Percentiles rank a stretch among this genome's conserved stretches.
phyloP scores from a whole-genome alignment of 2,888 invertebrate genomes.

The Pilophorus perplexus region DNA sequence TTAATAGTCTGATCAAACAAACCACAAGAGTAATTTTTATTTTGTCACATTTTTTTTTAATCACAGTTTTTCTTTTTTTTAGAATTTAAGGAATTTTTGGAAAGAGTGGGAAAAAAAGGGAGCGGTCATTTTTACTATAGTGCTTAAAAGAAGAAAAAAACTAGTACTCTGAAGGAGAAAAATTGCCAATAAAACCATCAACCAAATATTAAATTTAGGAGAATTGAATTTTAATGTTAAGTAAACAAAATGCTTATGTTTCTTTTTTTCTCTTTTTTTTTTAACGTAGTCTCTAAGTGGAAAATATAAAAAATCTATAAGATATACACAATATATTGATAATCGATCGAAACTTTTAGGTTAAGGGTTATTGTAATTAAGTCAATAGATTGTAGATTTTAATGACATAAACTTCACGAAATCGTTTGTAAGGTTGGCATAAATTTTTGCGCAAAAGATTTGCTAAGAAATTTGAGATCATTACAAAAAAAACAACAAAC shows the following conservation, averaged over 20 bases:
- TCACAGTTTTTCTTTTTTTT: slow-evolving; percentile 6
- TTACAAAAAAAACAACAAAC: slow-evolving; percentile 12
- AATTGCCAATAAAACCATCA: slow-evolving; percentile 47
- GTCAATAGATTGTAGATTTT: slow-evolving; percentile 49
- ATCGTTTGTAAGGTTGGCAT: too few species aligned
- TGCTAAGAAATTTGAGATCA: slow-evolving; percentile 22
- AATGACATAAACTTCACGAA: slow-evolving; percentile 40
- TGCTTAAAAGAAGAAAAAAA: slow-evolving; percentile 19
- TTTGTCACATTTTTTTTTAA: slow-evolving; percentile 7
- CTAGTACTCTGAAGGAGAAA: slow-evolving; percentile 29
- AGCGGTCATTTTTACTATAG: slow-evolving; percentile 22
- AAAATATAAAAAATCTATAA: slow-evolving; percentile 36
- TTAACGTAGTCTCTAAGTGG: slow-evolving; percentile 10
- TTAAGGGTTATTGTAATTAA: slow-evolving; percentile 44
- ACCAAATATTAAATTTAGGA: slow-evolving; percentile 46
- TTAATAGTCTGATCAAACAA: slow-evolving; percentile 41
- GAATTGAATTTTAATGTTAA: slow-evolving; percentile 39
- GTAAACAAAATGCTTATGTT: slow-evolving; percentile 42
- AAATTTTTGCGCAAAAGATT: too few species aligned
- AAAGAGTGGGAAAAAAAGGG: too few species aligned
- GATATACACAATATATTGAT: slow-evolving; percentile 27
- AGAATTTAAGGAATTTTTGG: slow-evolving; percentile 2
- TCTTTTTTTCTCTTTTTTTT: slow-evolving; percentile 41
- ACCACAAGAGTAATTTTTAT: not conserved
- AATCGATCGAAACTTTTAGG: slow-evolving; percentile 40